Evolutionary conservation across 2,113 vertebrate species (phyloP).

Genomic region (mouse (Mus musculus)): DNA sequence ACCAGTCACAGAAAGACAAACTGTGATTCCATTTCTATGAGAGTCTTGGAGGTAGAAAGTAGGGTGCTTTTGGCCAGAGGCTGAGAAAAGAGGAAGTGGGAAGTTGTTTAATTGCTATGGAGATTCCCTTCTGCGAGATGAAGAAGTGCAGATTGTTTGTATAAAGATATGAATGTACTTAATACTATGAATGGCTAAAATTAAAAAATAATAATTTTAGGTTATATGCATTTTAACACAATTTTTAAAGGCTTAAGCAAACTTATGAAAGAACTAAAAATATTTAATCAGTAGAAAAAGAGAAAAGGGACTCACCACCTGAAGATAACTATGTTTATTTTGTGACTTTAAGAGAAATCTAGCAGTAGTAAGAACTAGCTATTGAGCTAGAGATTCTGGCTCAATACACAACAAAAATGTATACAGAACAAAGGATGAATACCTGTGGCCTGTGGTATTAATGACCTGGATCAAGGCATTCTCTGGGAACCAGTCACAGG

Average conservation of each 20-base stretch:
- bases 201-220: neutral
- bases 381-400: neutral
- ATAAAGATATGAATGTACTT: neutral
- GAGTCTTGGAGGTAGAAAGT: neutral
- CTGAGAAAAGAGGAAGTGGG: no score
- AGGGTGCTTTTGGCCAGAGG: neutral
- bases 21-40: neutral
- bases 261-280: neutral
- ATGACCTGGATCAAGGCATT: neutral
- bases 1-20: neutral
- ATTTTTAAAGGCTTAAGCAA: slow-evolving; percentile 37
- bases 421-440: neutral
- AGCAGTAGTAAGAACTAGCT: neutral
- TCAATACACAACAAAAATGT: neutral
- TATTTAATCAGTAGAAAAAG: neutral
- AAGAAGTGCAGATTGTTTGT: neutral
- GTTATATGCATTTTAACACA: neutral
- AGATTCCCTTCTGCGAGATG: neutral
- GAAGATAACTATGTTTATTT: neutral
- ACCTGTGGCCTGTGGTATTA: neutral
- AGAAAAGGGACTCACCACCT: neutral
- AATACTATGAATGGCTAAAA: neutral
- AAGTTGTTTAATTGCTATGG: neutral
- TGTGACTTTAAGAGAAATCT: neutral
- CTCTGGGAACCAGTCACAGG: neutral